Conservation (phyloP, 2,888 invertebrate species). For the Lasioglossum figueresi region DNA sequence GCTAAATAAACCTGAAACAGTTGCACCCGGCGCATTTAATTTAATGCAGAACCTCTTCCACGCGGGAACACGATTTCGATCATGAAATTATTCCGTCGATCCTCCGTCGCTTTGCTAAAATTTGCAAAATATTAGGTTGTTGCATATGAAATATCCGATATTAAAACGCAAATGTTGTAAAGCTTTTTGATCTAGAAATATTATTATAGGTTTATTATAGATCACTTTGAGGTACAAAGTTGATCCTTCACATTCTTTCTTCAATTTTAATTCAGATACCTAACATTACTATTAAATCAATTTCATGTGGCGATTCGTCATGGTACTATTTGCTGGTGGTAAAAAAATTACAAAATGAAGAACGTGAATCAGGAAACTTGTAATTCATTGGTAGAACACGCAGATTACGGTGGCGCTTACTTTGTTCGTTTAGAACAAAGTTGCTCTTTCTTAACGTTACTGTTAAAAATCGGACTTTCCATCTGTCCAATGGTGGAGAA, state of each 20-base stretch:
- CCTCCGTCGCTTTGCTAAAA: not conserved
- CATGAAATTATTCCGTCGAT: not conserved
- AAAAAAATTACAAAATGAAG: too few species aligned
- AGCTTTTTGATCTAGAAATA: not conserved
- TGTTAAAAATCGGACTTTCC: not conserved
- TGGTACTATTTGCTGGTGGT: not conserved
- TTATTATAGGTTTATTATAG: not conserved
- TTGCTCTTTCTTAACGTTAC: not conserved
- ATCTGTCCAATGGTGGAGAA: not conserved
- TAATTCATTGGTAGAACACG: not conserved
- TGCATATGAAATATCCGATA: not conserved
- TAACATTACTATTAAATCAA: not conserved
- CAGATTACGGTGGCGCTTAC: too few species aligned
- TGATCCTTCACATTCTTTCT: not conserved
- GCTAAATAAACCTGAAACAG: conserved; percentile 2
- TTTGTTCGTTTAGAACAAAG: not conserved
- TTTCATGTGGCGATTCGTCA: not conserved
- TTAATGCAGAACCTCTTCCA: not conserved
- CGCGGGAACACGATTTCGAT: not conserved
- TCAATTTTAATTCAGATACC: not conserved
- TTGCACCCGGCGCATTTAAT: not conserved
- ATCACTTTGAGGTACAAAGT: not conserved
- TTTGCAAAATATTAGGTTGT: not conserved
- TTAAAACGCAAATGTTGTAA: not conserved
- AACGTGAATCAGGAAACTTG: not conserved